Evolutionary conservation across 2,113 vertebrate species (phyloP), one percentile per base, ranked within the genome.

Genomic region (Labrus mixtus): DNA sequence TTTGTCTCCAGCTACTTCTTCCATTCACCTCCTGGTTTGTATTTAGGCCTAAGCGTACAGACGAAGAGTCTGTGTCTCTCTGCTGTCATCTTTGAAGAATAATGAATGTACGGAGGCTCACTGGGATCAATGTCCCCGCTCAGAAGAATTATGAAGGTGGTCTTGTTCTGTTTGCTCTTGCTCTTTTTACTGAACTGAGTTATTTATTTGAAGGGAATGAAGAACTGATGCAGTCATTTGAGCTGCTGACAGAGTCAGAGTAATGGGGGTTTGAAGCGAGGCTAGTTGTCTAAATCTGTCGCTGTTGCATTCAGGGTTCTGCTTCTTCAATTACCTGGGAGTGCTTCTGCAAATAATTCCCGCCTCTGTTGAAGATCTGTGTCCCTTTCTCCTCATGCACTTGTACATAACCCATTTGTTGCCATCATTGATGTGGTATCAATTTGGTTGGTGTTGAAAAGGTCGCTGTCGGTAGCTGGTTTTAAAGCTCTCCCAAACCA

Each of bases 81-180:
- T 78, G 85, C 79, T 79, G 83, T 83, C 83, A 81, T 76, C 68
- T 61, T 23, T 71, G 69, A 90, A 86, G 80, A 80, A 41, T 54
- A 67, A 75, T 87, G 90, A 93, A 89, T 90, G 92, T 90, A 88
- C 0, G 48, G 36, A 79, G 68, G 71, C 64, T 58, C 72, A 58
- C 51, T 84, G 76, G 78, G 43, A 67, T 68, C 37, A 50, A 75
- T 11, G 67, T 67, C 76, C 22, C 72, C 45, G 79, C 61, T 46
- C 59, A 83, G 46, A 61, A 67, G 33, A 68, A 79, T 53, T 23
- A 45, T 60, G 73, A 68, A 63, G 46, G 60, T 69, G 67, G 61
- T 76, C 69, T 65, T 25, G 39, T 83, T 39, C 39, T 76, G 71
- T 76, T 76, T 79, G 61, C 82, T 80, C 82, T 55, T 62, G 59